Evolutionary conservation across 2,113 vertebrate genomes (phyloP), one percentile per base, ranked within the genome.

Genomic region (Ariopsis seemanni): DNA sequence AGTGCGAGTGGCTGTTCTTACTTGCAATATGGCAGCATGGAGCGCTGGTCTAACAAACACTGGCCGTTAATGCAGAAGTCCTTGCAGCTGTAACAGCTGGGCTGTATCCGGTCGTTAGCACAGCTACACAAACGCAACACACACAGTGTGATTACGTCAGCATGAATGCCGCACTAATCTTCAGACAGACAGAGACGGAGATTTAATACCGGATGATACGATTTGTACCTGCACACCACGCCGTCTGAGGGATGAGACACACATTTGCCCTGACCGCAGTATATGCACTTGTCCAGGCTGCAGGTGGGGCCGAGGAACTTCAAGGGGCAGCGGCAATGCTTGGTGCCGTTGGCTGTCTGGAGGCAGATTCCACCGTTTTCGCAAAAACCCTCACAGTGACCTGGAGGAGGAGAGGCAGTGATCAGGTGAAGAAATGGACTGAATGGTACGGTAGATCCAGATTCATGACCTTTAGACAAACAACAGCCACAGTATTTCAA

Each of bases 251-350:
- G 91, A 25, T 90, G 86, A 1, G 91, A 92, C 78, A 92, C 92
- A 80, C 98, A 99, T 89, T 95, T 94, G 89, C 97, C 97, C 2
- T 94, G 93, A n/a, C 96, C 96, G 15, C 98, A 99, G 92, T 97
- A 97, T 18, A 92, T 93, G 89, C 98, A 99, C 67, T 96, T 97
- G 94, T 96, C 93, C 74, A 96, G 92, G 90, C 97, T 95, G 85
- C 97, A 99, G 74, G 92, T 94, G 1, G 88, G 7, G 0, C 98
- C 98, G 42, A 97, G 95, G 2, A 93, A 98, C 77, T 96, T 94
- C 0, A 91, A 91, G 0, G 95, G 91, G 88, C 98, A 99, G 90
- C 93, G 95, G 81, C 98, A 99, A 85, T 95, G 95, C 86, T 95
- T 97, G 90, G 94, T 92, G 5, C 96, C 95, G 0, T 95, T 95